Percentiles rank a stretch among this genome's conserved stretches.
These are phyloP conservation scores for Athalia cordata DNA, from an alignment of 2,888 invertebrate species.

Conservation along the genomic window DNA sequence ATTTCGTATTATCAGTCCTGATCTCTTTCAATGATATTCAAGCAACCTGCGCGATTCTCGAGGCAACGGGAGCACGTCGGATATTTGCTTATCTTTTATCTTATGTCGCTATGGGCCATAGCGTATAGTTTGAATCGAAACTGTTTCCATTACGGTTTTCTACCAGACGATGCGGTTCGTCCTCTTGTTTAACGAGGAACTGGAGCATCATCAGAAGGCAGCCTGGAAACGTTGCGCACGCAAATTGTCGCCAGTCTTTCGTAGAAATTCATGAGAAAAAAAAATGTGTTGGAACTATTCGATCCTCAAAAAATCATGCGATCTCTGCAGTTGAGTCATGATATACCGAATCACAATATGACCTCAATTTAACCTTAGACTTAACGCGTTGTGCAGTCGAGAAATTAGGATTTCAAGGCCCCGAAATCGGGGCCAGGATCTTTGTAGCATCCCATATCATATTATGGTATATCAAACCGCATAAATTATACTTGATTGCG, in stretches of 20 bases:
- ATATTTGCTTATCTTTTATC: background rate
- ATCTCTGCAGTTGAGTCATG: too few relatives aligned
- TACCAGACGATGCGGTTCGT: constrained; percentile 18
- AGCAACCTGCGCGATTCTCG: background rate
- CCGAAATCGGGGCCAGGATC: too few relatives aligned
- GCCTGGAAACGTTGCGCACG: constrained; percentile 1
- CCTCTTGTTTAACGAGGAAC: constrained; percentile 38
- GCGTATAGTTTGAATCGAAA: constrained; percentile 24
- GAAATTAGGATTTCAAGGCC: too few relatives aligned
- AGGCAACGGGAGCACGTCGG: constrained; percentile 19
- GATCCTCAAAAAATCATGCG: too few relatives aligned
- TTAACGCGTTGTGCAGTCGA: too few relatives aligned
- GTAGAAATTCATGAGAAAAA: background rate
- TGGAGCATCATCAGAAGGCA: constrained; percentile 36
- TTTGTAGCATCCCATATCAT: too few relatives aligned
- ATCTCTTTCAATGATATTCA: constrained; percentile 1
- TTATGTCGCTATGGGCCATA: background rate
- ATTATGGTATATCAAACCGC: too few relatives aligned
- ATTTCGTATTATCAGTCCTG: constrained; percentile 14
- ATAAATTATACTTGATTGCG: too few relatives aligned
- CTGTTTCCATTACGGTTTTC: constrained; percentile 38
- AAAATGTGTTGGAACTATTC: too few relatives aligned
- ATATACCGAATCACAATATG: too few relatives aligned
- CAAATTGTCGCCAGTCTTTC: background rate
- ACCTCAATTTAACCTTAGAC: too few relatives aligned